These are phyloP conservation scores for Heterotilapia buettikoferi DNA, from an alignment of 2,113 vertebrate genomes.

Conservation along the genomic window DNA sequence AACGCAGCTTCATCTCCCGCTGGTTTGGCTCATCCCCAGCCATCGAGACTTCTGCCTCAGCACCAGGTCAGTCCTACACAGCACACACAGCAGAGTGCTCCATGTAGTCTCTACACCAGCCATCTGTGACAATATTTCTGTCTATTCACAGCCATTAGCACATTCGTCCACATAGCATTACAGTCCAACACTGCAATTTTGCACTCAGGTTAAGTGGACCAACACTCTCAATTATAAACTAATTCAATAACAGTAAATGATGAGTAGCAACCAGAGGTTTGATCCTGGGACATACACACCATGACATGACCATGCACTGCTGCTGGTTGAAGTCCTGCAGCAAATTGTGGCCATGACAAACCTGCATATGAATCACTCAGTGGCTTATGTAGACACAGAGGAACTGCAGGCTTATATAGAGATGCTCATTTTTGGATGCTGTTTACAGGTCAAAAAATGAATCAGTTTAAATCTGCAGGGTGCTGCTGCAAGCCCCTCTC, in stretches of 20 bases:
- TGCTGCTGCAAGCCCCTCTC: not conserved
- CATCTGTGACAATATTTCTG: not conserved
- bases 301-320: not conserved
- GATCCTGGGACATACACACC: not conserved
- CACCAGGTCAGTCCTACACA: slow-evolving; percentile 72
- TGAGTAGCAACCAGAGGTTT: not conserved
- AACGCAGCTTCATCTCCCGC: slow-evolving; percentile 86
- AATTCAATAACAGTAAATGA: not conserved
- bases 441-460: not conserved
- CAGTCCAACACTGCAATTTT: not conserved
- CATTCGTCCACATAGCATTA: not conserved
- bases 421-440: not conserved
- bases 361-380: not conserved
- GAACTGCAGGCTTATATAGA: not conserved
- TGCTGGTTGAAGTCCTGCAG: not conserved
- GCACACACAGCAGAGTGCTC: not conserved
- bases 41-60: slow-evolving; percentile 53
- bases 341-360: not conserved
- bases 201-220: not conserved
- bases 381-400: not conserved
- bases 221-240: not conserved
- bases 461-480: not conserved
- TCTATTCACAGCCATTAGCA: not conserved
- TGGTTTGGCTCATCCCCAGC: slow-evolving; percentile 78
- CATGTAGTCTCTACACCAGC: not conserved